Evolutionary conservation across 2,888 invertebrate genomes (phyloP).

Genomic region (Drosophila putrida): DNA sequence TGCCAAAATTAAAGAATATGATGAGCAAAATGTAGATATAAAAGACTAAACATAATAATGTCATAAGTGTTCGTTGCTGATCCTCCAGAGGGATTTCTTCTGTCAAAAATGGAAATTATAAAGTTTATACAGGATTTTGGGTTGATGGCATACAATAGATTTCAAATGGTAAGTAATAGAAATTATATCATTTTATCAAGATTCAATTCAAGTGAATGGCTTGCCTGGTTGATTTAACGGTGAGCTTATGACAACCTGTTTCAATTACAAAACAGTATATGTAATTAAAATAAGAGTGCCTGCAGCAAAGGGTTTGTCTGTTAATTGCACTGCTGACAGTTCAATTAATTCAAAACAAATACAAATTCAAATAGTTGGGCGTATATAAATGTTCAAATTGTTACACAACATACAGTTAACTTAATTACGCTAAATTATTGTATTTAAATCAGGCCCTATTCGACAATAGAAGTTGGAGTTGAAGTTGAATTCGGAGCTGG

Average conservation of each 20-base stretch:
- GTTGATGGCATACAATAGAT: not conserved
- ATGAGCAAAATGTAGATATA: too few relatives aligned
- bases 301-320: not conserved
- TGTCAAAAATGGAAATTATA: too few relatives aligned
- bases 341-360: slow-evolving; percentile 35
- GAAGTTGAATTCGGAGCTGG: slow-evolving; percentile 33
- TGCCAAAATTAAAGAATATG: too few relatives aligned
- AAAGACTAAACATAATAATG: too few relatives aligned
- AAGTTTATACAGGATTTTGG: not conserved
- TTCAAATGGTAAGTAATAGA: not conserved
- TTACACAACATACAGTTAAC: slow-evolving; percentile 60
- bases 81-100: too few relatives aligned
- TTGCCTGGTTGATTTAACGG: not conserved
- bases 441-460: slow-evolving; percentile 56
- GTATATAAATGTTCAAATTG: slow-evolving; percentile 23
- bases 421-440: slow-evolving; percentile 65
- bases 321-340: slow-evolving; percentile 31
- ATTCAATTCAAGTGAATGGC: slow-evolving; percentile 1
- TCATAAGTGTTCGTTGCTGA: too few relatives aligned
- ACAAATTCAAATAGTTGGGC: slow-evolving; percentile 26
- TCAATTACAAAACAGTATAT: not conserved
- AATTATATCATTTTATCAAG: not conserved
- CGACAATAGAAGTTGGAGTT: slow-evolving; percentile 7
- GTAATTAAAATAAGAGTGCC: slow-evolving; percentile 12
- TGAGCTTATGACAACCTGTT: slow-evolving; percentile 1